Evolutionary conservation across 2,797 vertebrate genomes (phyloP), one percentile per base, ranked within the genome.

Genomic region (Falco rusticolus): DNA sequence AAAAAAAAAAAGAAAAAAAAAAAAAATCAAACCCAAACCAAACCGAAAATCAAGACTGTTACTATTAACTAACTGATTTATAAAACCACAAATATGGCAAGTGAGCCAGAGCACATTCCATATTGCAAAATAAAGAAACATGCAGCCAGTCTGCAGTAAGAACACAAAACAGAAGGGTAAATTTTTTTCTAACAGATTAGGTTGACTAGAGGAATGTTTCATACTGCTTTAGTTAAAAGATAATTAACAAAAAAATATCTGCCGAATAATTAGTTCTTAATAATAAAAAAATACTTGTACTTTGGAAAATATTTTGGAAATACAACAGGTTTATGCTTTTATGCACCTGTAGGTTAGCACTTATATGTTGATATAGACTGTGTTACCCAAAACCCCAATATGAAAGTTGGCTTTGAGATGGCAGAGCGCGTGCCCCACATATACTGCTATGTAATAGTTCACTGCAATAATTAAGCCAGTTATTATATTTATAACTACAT

Each of bases 401-500:
- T 2, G 72, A 45, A 65, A 65, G 15, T 9, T 83, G 39, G 47
- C n/a, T n/a, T 50, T 43, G 51, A n/a, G n/a, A 79, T 5, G 21
- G 29, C 3, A 18, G 50, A 60, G 53, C 4, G 2, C 21, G 1
- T 93, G 87, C 39, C 68, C 76, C 50, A 60, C 3, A 0, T 65
- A 37, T 28, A 33, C 71, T 89, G 85, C 84, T 43, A 21, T 33
- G 81, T 19, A 87, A 83, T 29, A 77, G 53, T 39, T 51, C 82
- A 33, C 50, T 93, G 53, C 47, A 76, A 56, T 87, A 83, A 87
- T 87, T 53, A 83, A 33, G 45, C 61, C 84, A 93, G 39, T 74
- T 93, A 95, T 84, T 94, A 31, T 77, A 89, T 95, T 95, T 95
- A 78, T 80, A 96, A 74, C 41, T 77, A 43, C 77, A 74, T 94